These are phyloP conservation scores for Acropora yongei DNA, from an alignment of 64 coral and sea anemone genomes.

Conservation along the genomic window DNA sequence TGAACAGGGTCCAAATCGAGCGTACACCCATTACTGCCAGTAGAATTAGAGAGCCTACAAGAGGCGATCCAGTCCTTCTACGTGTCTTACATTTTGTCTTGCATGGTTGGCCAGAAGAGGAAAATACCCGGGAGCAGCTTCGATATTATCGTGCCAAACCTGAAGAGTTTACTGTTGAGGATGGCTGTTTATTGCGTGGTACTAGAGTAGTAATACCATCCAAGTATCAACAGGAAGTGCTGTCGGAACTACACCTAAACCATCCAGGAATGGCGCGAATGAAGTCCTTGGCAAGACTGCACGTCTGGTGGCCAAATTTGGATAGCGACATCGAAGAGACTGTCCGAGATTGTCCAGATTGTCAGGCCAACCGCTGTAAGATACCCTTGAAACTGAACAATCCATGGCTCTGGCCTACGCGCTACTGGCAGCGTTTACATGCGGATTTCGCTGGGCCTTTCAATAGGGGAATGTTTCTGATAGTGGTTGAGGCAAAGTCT, in stretches of 20 bases:
- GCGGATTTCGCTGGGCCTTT: constrained; percentile 37
- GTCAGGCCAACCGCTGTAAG: constrained; percentile 6
- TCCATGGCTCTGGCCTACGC: constrained; percentile 21
- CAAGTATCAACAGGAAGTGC: constrained; percentile 27
- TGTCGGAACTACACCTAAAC: constrained; percentile 38
- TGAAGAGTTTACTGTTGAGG: constrained; percentile 37
- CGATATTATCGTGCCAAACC: not conserved
- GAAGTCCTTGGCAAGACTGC: constrained; percentile 38
- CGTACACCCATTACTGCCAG: constrained; percentile 7
- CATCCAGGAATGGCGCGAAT: constrained; percentile 52
- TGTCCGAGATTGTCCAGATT: constrained; percentile 17
- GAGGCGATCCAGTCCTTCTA: constrained; percentile 18
- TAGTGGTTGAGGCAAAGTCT: constrained; percentile 34
- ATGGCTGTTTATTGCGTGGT: constrained; percentile 55
- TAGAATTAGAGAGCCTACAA: constrained; percentile 16
- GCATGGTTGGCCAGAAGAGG: constrained; percentile 31
- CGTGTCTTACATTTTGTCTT: not conserved
- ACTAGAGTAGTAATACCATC: constrained; percentile 48
- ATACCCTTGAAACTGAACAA: constrained; percentile 18
- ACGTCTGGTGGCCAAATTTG: constrained; percentile 50
- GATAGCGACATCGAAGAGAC: constrained; percentile 48
- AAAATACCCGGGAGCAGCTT: constrained; percentile 2
- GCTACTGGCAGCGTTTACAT: constrained; percentile 33
- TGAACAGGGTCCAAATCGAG: constrained; percentile 1
- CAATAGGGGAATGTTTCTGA: constrained; percentile 20